A percentile compares a stretch with the other conserved stretches of the same genome.
Conservation (phyloP, 1,140 invertebrate species). For the Oscheius sp. region DNA sequence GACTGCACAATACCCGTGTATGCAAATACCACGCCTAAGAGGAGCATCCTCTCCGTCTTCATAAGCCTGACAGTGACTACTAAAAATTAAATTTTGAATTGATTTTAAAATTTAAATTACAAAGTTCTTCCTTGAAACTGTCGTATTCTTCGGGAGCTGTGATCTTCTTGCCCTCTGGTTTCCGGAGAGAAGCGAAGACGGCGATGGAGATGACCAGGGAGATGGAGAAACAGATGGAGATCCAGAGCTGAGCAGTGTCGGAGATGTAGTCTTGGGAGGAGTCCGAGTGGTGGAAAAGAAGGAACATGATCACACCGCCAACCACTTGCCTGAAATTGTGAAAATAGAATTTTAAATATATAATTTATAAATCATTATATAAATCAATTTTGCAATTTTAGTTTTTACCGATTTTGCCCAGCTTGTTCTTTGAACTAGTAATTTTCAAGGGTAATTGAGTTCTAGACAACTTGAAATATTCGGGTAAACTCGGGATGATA, state of each 20-base stretch:
- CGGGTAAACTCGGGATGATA: too few species aligned
- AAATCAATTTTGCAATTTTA: too few species aligned
- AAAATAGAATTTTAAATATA: neutral
- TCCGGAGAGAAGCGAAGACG: constrained; percentile 20
- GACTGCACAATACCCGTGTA: constrained; percentile 51
- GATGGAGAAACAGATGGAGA: neutral
- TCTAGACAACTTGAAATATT: too few species aligned
- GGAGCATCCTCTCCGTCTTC: constrained; percentile 35
- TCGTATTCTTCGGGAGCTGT: neutral
- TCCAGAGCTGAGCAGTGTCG: constrained; percentile 22
- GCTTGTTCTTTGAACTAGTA: too few species aligned
- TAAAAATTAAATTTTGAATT: neutral
- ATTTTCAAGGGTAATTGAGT: too few species aligned
- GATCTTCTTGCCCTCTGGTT: neutral
- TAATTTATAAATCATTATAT: too few species aligned
- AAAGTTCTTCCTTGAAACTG: constrained; percentile 15
- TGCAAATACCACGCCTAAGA: constrained; percentile 42
- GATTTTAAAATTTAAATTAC: neutral
- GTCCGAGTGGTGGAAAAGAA: constrained; percentile 26
- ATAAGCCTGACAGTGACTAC: constrained; percentile 26
- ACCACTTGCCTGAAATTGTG: constrained; percentile 23
- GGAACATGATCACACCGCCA: constrained; percentile 41
- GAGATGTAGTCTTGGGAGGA: constrained; percentile 22
- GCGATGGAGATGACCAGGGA: constrained; percentile 34
- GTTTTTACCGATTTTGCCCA: too few species aligned